Evolutionary conservation across 2,797 vertebrate species (phyloP), one percentile per base, ranked within the genome.

Genomic region (Acrossocheilus wenchowensis): DNA sequence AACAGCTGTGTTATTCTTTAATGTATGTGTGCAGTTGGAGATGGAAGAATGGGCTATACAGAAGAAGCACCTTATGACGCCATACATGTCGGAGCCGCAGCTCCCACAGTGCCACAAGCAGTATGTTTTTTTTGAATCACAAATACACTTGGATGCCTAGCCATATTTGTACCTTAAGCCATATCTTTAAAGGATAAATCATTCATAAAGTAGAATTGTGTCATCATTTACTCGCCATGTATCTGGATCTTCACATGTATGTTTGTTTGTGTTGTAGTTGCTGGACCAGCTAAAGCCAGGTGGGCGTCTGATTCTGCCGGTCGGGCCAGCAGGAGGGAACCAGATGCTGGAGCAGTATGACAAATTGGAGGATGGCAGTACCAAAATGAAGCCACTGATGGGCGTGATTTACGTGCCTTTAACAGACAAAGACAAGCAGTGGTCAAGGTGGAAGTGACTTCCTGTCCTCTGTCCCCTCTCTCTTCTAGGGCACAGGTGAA

Each of bases 371-470:
- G 98, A 99, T 68, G 98, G 98, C 96, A 98, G 97, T 95, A 97
- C 96, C 95, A 98, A 97, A 94, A 99, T 97, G 98, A 99, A 99
- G 90, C 96, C 97, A 94, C 95, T 99, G 95, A 99, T 99, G 98
- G 98, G 98, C 94, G 98, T 99, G 96, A 99, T 99, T 95, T 99
- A 99, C 93, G 98, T 99, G 98, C 98, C 98, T 99, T 99, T 99
- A 97, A 99, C 98, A 97, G 98, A 99, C 96, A 98, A 95, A 97
- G 98, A 99, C 89, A 99, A 98, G 97, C 98, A 99, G 95, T 99
- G 98, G 97, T 98, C 97, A 97, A 99, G 97, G 98, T 99, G 98
- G 98, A 99, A 99, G 97, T 99, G 97, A 99, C 96, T 99, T 98
- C 97, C 96, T 97, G 95, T 97, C 96, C 95, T 94, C 93, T 94